Evolutionary conservation across 1,140 invertebrate species (phyloP).

Genomic region (Ips typographus): DNA sequence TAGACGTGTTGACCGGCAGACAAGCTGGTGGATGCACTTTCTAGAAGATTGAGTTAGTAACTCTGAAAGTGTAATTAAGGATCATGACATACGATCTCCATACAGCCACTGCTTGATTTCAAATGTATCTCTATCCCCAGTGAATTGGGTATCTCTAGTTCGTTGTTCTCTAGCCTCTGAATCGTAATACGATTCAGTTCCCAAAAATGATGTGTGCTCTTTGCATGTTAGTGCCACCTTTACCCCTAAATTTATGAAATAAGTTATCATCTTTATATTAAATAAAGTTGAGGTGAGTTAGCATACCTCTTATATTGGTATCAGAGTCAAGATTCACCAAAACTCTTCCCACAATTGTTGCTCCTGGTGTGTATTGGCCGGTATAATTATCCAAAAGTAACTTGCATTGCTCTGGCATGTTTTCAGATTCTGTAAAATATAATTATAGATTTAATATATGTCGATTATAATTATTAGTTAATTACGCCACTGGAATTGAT

Average conservation of each 20-base stretch:
- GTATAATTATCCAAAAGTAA: constrained; percentile 38
- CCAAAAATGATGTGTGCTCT: constrained; percentile 36
- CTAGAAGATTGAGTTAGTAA: constrained; percentile 28
- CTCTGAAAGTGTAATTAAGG: not conserved
- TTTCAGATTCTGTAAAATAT: too few relatives aligned
- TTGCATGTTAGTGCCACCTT: constrained; percentile 25
- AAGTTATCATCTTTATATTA: too few relatives aligned
- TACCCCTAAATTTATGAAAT: constrained; percentile 22
- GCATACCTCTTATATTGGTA: constrained; percentile 32
- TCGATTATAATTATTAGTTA: too few relatives aligned
- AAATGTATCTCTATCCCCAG: constrained; percentile 32
- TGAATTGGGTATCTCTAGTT: constrained; percentile 33
- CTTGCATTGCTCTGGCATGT: constrained; percentile 36
- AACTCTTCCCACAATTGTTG: constrained; percentile 34
- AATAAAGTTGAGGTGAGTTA: constrained; percentile 4
- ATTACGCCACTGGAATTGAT: too few relatives aligned
- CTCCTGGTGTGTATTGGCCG: constrained; percentile 36
- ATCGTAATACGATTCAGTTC: constrained; percentile 36
- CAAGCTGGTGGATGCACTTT: constrained; percentile 30
- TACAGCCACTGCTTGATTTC: constrained; percentile 31
- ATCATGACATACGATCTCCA: constrained; percentile 35
- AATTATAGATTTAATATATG: too few relatives aligned
- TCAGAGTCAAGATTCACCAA: constrained; percentile 32
- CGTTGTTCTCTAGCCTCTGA: constrained; percentile 25
- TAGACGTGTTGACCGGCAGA: constrained; percentile 40